phyloP scores from a whole-genome alignment of 2,113 vertebrate genomes.

The Muscicapa adusta region DNA sequence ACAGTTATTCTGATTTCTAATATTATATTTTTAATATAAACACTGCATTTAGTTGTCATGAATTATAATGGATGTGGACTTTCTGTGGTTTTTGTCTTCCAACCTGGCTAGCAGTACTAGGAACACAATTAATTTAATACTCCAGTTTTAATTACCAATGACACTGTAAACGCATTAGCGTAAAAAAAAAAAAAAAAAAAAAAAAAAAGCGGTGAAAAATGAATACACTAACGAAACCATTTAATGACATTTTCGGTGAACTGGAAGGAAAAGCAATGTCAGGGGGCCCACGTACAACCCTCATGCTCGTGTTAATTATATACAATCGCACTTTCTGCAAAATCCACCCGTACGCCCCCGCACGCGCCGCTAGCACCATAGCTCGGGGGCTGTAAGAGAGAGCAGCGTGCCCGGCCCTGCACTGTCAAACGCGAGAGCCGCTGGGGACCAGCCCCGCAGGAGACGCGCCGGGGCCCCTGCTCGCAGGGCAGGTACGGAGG shows the following conservation, averaged over 20 bases:
- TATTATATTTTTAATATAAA: neutral
- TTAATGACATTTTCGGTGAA: neutral
- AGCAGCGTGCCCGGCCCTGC: neutral
- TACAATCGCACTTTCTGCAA: neutral
- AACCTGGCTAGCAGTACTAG: neutral
- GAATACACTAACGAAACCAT: neutral
- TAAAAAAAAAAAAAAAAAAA: neutral
- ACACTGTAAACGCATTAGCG: neutral
- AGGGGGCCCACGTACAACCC: neutral
- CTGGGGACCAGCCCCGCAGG: neutral
- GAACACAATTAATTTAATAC: neutral
- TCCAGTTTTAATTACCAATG: neutral
- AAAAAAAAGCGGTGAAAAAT: neutral
- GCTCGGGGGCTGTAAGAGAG: neutral
- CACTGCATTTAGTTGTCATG: neutral
- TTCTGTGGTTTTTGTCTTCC: neutral
- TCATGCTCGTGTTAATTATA: neutral
- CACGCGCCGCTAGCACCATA: fast-evolving
- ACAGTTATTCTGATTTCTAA: neutral
- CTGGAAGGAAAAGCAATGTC: neutral
- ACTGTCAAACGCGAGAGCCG: neutral
- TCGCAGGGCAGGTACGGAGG: neutral
- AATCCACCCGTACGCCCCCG: fast-evolving
- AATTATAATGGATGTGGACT: neutral
- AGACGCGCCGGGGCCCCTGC: neutral